Conservation (phyloP, 2,888 invertebrate species). For the Clivina fossor region DNA sequence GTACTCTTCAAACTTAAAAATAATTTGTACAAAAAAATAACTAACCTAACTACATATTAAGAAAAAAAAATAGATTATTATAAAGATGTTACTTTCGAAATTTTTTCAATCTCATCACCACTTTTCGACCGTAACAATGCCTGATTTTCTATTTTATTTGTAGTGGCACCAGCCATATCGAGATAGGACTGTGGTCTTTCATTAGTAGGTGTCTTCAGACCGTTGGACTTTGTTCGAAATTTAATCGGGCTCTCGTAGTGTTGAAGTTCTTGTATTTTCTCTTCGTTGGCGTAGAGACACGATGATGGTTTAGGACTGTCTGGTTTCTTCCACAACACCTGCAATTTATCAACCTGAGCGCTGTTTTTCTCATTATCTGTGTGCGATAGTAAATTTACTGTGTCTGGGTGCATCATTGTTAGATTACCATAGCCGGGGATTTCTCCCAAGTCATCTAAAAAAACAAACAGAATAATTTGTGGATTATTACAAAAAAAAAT, state of each 20-base stretch:
- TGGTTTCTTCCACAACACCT: slow-evolving; percentile 33
- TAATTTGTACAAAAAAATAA: no score
- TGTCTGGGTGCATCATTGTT: slow-evolving; percentile 36
- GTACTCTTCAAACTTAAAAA: no score
- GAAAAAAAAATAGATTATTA: no score
- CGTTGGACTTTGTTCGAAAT: slow-evolving; percentile 41
- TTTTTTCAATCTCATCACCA: slow-evolving; percentile 22
- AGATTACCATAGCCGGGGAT: slow-evolving; percentile 33
- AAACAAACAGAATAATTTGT: background rate
- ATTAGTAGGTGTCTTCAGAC: slow-evolving; percentile 46
- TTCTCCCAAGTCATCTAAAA: slow-evolving; percentile 21
- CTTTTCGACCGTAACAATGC: slow-evolving; percentile 17
- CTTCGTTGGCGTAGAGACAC: slow-evolving; percentile 34
- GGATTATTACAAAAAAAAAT: slow-evolving; percentile 34
- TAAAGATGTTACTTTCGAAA: no score
- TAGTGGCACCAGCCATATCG: slow-evolving; percentile 46
- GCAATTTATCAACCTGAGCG: slow-evolving; percentile 46
- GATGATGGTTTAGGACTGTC: slow-evolving; percentile 30
- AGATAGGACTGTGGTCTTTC: slow-evolving; percentile 51
- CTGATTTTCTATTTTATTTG: slow-evolving; percentile 34
- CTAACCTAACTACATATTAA: no score
- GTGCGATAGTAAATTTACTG: slow-evolving; percentile 43
- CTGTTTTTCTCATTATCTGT: slow-evolving; percentile 47
- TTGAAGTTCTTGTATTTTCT: slow-evolving; percentile 37
- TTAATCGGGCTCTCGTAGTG: slow-evolving; percentile 52